Percentiles rank a stretch among this genome's conserved stretches.
Conservation (phyloP, 1,140 invertebrate species). For the Calliphora vicina region DNA sequence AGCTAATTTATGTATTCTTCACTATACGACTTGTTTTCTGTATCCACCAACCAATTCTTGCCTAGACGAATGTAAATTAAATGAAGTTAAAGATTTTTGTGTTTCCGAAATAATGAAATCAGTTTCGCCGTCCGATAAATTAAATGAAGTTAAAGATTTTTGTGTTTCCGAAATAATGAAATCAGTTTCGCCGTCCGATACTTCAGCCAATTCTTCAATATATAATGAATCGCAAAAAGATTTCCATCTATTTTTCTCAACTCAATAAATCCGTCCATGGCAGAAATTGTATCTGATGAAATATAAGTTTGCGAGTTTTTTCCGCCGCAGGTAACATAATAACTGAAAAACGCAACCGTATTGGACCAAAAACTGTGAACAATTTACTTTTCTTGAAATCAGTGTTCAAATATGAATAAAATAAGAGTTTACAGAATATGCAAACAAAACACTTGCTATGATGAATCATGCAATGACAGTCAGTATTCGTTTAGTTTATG, state of each 20-base stretch:
- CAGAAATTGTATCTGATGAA: neutral
- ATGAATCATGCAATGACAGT: neutral
- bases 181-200: neutral
- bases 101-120: neutral
- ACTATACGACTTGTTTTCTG: neutral
- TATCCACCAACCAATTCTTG: neutral
- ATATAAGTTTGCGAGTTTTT: neutral
- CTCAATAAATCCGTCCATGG: neutral
- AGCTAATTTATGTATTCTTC: neutral
- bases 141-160: neutral
- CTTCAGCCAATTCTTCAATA: neutral
- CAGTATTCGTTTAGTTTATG: neutral
- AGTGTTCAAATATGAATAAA: neutral
- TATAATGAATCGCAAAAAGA: neutral
- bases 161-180: neutral
- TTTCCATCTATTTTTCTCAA: neutral
- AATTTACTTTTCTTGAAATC: neutral
- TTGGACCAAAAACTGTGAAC: slow-evolving; percentile 4
- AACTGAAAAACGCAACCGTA: neutral
- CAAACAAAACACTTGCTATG: neutral
- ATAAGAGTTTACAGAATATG: neutral
- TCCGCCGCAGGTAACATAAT: neutral
- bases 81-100: neutral
- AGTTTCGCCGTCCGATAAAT: neutral
- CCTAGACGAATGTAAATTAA: neutral